phyloP scores from a whole-genome alignment of 2,888 invertebrate species.

The Phyto melanocephala region DNA sequence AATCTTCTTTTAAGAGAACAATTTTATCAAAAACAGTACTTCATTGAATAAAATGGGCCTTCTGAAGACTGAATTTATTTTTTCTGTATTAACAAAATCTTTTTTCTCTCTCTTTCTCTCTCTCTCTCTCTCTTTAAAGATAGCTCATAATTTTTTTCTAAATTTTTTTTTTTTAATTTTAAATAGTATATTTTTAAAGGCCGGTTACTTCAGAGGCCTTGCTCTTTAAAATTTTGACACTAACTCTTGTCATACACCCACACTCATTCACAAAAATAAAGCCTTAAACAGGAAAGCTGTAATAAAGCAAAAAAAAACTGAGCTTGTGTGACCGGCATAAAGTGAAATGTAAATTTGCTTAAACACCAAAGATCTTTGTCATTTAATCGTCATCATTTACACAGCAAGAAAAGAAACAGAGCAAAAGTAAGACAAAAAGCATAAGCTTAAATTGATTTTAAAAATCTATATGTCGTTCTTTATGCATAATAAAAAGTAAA shows the following conservation, averaged over 20 bases:
- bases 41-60: too few relatives aligned
- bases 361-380: constrained; percentile 33
- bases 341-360: constrained; percentile 56
- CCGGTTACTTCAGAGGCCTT: background rate
- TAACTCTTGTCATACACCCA: background rate
- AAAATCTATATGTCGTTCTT: background rate
- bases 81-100: too few relatives aligned
- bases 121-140: too few relatives aligned
- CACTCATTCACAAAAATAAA: background rate
- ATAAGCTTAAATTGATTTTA: constrained; percentile 21
- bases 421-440: background rate
- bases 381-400: background rate
- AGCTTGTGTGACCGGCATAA: constrained; percentile 22
- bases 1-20: too few relatives aligned
- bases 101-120: too few relatives aligned
- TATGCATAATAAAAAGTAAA: background rate
- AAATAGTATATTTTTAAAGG: too few relatives aligned
- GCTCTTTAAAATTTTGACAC: background rate
- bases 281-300: constrained; percentile 26
- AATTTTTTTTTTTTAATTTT: too few relatives aligned
- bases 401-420: background rate
- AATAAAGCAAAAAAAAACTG: constrained; percentile 29
- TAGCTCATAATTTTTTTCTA: too few relatives aligned
- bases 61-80: too few relatives aligned
- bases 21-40: too few relatives aligned